Conservation (phyloP, 2,888 invertebrate species). For the Plagodis pulveraria region DNA sequence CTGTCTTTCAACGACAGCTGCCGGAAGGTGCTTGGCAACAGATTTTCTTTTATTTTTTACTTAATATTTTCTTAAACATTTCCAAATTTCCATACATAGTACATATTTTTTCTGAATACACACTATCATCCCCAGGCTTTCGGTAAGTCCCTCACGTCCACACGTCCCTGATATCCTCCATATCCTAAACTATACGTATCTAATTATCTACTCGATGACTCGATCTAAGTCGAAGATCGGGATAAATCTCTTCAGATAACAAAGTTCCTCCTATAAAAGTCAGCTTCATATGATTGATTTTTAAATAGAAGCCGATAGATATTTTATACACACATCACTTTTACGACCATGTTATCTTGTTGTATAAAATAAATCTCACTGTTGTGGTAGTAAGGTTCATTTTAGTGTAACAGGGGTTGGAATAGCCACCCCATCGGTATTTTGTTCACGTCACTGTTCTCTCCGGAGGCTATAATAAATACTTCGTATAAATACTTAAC, state of each 20-base stretch:
- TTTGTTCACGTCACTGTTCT: slow-evolving; percentile 36
- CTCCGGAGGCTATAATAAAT: slow-evolving; percentile 35
- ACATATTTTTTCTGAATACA: no score
- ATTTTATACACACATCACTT: slow-evolving; percentile 20
- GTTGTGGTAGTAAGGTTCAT: slow-evolving; percentile 21
- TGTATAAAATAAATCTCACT: slow-evolving; percentile 11
- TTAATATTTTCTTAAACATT: no score
- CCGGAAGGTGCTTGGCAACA: no score
- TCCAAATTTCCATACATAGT: no score
- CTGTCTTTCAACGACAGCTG: no score
- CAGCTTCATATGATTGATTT: slow-evolving; percentile 26
- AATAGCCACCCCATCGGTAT: slow-evolving; percentile 36
- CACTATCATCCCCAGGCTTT: no score
- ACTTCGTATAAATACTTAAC: slow-evolving; percentile 37
- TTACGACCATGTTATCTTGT: slow-evolving; percentile 5
- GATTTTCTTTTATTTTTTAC: no score
- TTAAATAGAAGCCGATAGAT: slow-evolving; percentile 26
- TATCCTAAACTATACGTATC: no score
- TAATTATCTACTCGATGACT: neutral
- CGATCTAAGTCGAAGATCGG: neutral
- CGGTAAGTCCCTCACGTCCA: no score
- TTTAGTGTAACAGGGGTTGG: slow-evolving; percentile 9
- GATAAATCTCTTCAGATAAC: slow-evolving; percentile 17
- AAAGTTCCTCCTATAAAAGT: slow-evolving; percentile 14
- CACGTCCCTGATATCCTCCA: no score